Conservation (phyloP, 2,888 invertebrate genomes). For the Altica lythri region DNA sequence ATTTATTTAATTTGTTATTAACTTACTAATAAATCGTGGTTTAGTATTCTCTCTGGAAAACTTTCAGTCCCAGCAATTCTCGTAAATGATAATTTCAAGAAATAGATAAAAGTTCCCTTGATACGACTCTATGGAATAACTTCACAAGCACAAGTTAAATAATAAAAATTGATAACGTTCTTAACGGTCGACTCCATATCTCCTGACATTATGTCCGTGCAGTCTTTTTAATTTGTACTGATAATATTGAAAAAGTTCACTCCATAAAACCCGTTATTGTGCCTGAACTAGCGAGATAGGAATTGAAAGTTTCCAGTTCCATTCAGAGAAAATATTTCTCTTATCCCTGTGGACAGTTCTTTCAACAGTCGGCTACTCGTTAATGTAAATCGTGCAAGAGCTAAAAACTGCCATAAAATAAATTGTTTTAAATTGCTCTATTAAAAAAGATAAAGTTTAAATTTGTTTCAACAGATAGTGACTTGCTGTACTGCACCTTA, state of each 20-base stretch:
- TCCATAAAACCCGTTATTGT: constrained; percentile 52
- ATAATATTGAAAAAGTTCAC: constrained; percentile 49
- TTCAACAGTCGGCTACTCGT: constrained; percentile 29
- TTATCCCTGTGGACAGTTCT: constrained; percentile 52
- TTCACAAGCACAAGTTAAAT: constrained; percentile 20
- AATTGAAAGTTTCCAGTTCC: constrained; percentile 50
- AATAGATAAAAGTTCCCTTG: constrained; percentile 23
- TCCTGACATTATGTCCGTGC: constrained; percentile 7
- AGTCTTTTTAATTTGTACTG: constrained; percentile 29
- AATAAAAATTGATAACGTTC: constrained; percentile 20
- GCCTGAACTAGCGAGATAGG: constrained; percentile 51
- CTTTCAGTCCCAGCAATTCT: too few relatives aligned
- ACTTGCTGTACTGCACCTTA: too few relatives aligned
- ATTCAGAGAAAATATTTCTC: constrained; percentile 51
- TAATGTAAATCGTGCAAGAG: background rate
- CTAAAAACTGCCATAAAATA: too few relatives aligned
- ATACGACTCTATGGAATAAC: constrained; percentile 16
- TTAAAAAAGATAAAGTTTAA: too few relatives aligned
- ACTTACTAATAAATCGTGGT: too few relatives aligned
- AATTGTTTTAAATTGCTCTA: too few relatives aligned
- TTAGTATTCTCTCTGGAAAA: too few relatives aligned
- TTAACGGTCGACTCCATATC: background rate
- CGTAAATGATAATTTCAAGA: constrained; percentile 19
- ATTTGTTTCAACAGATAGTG: too few relatives aligned
- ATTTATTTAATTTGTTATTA: too few relatives aligned